Percentiles rank a stretch among this genome's conserved stretches.
Evolutionary conservation across 2,797 vertebrate species (phyloP).

Genomic region (Myoxocephalus aenaeus): DNA sequence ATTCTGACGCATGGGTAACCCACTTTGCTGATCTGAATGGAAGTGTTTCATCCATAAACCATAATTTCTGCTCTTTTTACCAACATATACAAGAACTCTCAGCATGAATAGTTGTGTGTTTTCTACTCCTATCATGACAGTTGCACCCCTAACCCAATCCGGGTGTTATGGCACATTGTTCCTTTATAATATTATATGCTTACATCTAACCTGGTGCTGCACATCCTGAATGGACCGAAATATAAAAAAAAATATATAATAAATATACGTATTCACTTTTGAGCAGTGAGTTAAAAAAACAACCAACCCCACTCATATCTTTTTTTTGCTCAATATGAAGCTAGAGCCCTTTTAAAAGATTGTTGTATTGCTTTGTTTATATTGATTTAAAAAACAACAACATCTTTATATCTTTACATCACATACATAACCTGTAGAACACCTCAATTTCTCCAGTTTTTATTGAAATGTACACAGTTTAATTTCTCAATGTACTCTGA

Average conservation of each 20-base stretch:
- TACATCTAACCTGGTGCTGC: neutral
- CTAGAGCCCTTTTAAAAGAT: neutral
- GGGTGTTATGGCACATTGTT: neutral
- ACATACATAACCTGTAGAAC: neutral
- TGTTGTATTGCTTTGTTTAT: neutral
- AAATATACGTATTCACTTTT: neutral
- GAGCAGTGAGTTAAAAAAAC: neutral
- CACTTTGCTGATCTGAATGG: constrained; percentile 21
- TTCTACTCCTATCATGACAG: neutral
- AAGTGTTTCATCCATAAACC: constrained; percentile 1
- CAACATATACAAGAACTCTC: neutral
- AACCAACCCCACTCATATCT: neutral
- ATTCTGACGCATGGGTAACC: neutral
- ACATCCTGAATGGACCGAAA: neutral
- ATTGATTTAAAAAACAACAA: neutral
- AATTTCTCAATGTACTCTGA: no score
- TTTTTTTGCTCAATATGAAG: neutral
- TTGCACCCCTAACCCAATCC: neutral
- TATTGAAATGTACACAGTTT: no score
- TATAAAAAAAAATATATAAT: neutral
- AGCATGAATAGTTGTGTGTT: neutral
- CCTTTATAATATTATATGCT: neutral
- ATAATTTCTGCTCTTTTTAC: neutral
- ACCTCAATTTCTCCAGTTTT: no score
- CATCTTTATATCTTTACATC: neutral